Base-by-base conservation (phyloP, 64 coral and sea anemone species). In the Pachyseris speciosa region DNA sequence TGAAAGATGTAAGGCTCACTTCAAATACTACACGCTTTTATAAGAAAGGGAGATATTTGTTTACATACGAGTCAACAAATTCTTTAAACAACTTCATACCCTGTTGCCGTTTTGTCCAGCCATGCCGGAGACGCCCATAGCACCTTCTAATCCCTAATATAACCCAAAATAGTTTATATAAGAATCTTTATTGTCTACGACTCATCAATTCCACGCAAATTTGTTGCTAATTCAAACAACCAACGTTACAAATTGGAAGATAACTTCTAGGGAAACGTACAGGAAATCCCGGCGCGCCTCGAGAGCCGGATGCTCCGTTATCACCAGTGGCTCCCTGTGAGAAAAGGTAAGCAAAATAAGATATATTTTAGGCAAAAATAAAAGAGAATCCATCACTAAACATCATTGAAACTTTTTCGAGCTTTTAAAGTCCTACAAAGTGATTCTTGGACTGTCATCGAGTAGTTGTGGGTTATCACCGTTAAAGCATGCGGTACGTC, bases 321-420 rank as follows among this genome's bases (percentile, higher is more conserved):
- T 71, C 55, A 2, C 86, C 86, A 37, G 4, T 3, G 20, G 16
- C 33, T 88, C 86, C 86, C 52, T 88, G 34, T n/a, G 68, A 75
- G 17, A 55, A 3, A 67, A 67, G n/a, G n/a, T n/a, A n/a, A n/a
- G n/a, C n/a, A n/a, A n/a, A n/a, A n/a, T n/a, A n/a, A n/a, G n/a
- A n/a, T n/a, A n/a, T n/a, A n/a, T n/a, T n/a, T n/a, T n/a, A n/a
- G n/a, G n/a, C n/a, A n/a, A n/a, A n/a, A n/a, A n/a, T n/a, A n/a
- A n/a, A n/a, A n/a, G n/a, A n/a, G n/a, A n/a, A n/a, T n/a, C n/a
- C n/a, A n/a, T n/a, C n/a, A n/a, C n/a, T n/a, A n/a, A n/a, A n/a
- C n/a, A n/a, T n/a, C n/a, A n/a, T n/a, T n/a, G n/a, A n/a, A n/a
- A n/a, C n/a, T n/a, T n/a, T n/a, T n/a, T n/a, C n/a, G n/a, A n/a